Evolutionary conservation across 2,888 invertebrate genomes (phyloP).

Genomic region (Sesamia inferens): DNA sequence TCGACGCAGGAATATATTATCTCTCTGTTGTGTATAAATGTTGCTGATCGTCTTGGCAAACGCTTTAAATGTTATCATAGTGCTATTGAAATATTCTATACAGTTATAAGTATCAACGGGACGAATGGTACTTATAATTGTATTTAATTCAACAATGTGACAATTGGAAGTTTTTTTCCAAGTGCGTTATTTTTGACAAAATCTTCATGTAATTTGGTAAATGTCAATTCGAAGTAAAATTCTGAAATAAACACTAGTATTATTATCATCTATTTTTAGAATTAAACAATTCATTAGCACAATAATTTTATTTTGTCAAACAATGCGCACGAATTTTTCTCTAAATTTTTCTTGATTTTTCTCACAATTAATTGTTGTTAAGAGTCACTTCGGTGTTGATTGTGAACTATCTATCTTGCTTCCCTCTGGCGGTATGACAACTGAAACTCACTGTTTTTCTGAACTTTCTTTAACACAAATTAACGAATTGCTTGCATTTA

Average conservation of each 20-base stretch:
- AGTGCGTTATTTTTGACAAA: constrained; percentile 56
- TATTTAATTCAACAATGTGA: constrained; percentile 4
- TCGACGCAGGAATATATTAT: constrained; percentile 55
- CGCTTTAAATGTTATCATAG: constrained; percentile 84
- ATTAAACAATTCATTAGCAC: constrained; percentile 13
- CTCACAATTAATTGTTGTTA: constrained; percentile 69
- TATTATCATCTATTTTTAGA: neutral
- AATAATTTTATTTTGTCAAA: constrained; percentile 48
- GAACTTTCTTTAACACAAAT: constrained; percentile 73
- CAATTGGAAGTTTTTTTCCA: constrained; percentile 1
- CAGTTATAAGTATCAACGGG: constrained; percentile 34
- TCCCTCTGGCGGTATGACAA: constrained; percentile 73
- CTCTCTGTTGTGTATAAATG: constrained; percentile 79
- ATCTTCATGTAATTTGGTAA: neutral
- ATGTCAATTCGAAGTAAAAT: constrained; percentile 32
- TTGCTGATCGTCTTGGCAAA: constrained; percentile 84
- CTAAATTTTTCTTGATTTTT: constrained; percentile 25
- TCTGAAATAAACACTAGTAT: neutral
- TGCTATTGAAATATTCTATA: constrained; percentile 74
- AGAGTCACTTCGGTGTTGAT: constrained; percentile 77
- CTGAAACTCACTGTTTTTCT: constrained; percentile 75
- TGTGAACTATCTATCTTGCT: constrained; percentile 81
- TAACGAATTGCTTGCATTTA: constrained; percentile 81
- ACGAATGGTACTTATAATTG: constrained; percentile 41
- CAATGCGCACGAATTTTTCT: constrained; percentile 44